Percentiles rank a stretch among this genome's conserved stretches.
These are phyloP conservation scores for Pseudobourletiella spinata DNA, from an alignment of 1,140 invertebrate genomes.

Conservation along the genomic window DNA sequence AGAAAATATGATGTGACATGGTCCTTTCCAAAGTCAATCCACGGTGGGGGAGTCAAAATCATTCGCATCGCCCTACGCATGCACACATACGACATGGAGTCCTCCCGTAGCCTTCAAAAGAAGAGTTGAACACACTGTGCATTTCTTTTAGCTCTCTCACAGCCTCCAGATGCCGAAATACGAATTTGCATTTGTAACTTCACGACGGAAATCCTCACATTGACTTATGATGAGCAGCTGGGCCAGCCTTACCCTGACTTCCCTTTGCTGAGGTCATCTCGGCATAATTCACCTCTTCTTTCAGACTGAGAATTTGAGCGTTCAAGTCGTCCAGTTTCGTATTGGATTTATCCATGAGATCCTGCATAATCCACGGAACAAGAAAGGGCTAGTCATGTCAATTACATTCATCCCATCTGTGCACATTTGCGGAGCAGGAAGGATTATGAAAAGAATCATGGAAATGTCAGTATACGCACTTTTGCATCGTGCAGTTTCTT, in stretches of 20 bases:
- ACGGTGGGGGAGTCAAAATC: no score
- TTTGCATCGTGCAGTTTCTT: not conserved
- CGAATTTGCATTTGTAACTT: no score
- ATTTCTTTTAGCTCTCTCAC: no score
- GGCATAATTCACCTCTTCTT: slow-evolving; percentile 22
- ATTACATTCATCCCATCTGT: not conserved
- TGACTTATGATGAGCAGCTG: no score
- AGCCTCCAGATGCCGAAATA: no score
- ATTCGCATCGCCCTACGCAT: no score
- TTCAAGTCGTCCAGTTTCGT: slow-evolving; percentile 15
- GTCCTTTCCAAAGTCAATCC: slow-evolving; percentile 1
- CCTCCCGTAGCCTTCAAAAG: not conserved
- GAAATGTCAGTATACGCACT: not conserved
- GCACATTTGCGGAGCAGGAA: no score
- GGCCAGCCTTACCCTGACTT: not conserved
- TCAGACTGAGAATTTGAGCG: slow-evolving; percentile 23
- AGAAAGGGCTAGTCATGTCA: not conserved
- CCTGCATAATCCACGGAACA: slow-evolving; percentile 1
- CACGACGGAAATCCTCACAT: no score
- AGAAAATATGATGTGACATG: no score
- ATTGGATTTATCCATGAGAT: not conserved
- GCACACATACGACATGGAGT: no score
- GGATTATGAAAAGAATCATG: no score
- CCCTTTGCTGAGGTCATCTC: not conserved
- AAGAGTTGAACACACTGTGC: no score